A percentile compares a stretch with the other conserved stretches of the same genome.
Conservation (phyloP, 2,797 vertebrate genomes). For the Taeniopygia guttata region DNA sequence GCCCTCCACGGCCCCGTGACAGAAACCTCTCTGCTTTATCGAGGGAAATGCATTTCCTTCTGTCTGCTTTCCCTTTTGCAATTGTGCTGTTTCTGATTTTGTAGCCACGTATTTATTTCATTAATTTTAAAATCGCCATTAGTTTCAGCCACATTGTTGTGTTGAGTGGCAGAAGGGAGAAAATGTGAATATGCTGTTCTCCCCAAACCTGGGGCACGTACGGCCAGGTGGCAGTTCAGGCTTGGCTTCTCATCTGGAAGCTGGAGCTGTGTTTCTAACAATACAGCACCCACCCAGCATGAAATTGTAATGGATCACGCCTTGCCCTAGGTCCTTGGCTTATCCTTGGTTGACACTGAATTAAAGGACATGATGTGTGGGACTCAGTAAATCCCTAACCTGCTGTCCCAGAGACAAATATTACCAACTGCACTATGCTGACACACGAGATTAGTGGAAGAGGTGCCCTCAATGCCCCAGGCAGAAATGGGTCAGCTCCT, state of each 20-base stretch:
- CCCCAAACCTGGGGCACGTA: not conserved
- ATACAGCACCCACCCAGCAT: conserved; percentile 35
- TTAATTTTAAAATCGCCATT: not conserved
- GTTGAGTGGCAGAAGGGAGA: not conserved
- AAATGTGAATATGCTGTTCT: not conserved
- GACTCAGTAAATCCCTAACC: conserved; percentile 28
- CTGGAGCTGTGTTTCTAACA: conserved; percentile 18
- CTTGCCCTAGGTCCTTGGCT: conserved; percentile 42
- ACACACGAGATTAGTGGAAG: conserved; percentile 20
- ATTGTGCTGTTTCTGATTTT: not conserved
- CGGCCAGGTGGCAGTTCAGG: not conserved
- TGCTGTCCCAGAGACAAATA: conserved; percentile 41
- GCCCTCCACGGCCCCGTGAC: not conserved
- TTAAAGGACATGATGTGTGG: conserved; percentile 10
- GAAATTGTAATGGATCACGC: conserved; percentile 29
- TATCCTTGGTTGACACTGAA: conserved; percentile 53
- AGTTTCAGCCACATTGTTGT: not conserved
- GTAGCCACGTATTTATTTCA: rapidly evolving
- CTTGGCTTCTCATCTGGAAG: conserved; percentile 25
- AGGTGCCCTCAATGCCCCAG: not conserved
- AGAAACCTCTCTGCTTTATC: not conserved
- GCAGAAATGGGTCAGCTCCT: conserved; percentile 35
- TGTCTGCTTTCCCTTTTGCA: not conserved
- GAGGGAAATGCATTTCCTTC: not conserved
- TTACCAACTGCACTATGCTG: not conserved